phyloP scores from a whole-genome alignment of 92 coral and sea anemone genomes.

The Isaurus tuberculatus region DNA sequence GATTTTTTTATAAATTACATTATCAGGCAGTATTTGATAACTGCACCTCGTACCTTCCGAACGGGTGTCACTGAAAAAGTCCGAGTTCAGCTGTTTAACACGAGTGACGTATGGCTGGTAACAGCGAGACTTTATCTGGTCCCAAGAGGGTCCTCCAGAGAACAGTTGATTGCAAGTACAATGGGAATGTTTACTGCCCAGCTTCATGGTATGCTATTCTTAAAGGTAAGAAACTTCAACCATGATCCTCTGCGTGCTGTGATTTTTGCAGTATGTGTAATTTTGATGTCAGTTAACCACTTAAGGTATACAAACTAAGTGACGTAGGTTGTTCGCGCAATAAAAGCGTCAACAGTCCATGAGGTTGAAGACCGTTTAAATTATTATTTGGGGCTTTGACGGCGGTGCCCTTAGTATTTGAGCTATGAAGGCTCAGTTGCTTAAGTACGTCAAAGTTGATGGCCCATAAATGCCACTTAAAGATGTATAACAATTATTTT shows the following conservation, averaged over 20 bases:
- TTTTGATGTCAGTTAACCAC: no score
- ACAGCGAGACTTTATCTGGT: constrained; percentile 36
- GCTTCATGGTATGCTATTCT: constrained; percentile 4
- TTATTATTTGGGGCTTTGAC: no score
- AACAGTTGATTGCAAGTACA: constrained; percentile 14
- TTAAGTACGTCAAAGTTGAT: no score
- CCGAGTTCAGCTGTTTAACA: constrained; percentile 59
- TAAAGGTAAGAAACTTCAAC: constrained; percentile 4
- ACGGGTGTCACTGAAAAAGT: constrained; percentile 64
- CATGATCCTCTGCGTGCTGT: no score
- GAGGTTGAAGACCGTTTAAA: no score
- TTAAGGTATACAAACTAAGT: no score
- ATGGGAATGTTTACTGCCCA: constrained; percentile 15
- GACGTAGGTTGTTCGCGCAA: background rate
- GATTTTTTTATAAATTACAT: no score
- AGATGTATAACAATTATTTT: no score
- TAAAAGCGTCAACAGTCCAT: no score
- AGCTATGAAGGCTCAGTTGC: no score
- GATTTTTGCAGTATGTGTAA: background rate
- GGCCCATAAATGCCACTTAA: no score
- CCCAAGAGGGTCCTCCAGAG: background rate
- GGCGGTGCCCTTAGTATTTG: no score
- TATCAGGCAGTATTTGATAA: constrained; percentile 68
- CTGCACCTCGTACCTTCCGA: constrained; percentile 70
- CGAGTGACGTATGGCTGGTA: constrained; percentile 58